Percentiles rank a stretch among this genome's conserved stretches.
phyloP scores from a whole-genome alignment of 92 coral and sea anemone species.

The Paramuricea clavata region DNA sequence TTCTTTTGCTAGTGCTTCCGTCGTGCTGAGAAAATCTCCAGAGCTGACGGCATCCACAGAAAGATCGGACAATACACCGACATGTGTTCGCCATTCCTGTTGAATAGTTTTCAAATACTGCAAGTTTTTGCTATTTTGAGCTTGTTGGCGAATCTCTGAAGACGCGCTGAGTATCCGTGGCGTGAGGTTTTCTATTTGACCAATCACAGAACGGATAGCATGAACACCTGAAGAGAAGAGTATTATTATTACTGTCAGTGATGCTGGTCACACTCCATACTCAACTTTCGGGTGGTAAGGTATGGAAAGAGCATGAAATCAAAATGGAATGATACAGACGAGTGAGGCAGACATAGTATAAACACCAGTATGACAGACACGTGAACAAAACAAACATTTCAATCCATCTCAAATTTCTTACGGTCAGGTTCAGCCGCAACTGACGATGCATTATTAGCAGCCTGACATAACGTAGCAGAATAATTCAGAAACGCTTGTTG shows the following conservation, averaged over 20 bases:
- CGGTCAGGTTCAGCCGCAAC: conserved; percentile 78
- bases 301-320: too few relatives aligned
- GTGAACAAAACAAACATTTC: too few relatives aligned
- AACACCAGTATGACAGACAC: too few relatives aligned
- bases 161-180: conserved; percentile 80
- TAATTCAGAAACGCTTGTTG: conserved; percentile 72
- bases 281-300: too few relatives aligned
- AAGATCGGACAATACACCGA: conserved; percentile 76
- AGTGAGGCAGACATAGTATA: not conserved
- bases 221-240: conserved; percentile 74
- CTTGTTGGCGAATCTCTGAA: conserved; percentile 74
- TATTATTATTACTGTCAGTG: too few relatives aligned
- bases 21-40: conserved; percentile 78
- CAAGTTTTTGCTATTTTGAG: conserved; percentile 70
- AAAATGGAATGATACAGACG: too few relatives aligned
- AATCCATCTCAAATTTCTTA: conserved; percentile 2
- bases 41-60: conserved; percentile 87
- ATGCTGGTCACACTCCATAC: too few relatives aligned
- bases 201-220: conserved; percentile 71
- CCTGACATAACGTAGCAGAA: conserved; percentile 72
- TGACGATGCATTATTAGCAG: conserved; percentile 87
- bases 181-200: conserved; percentile 78
- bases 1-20: conserved; percentile 73
- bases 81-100: conserved; percentile 82
- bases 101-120: conserved; percentile 78